These are phyloP conservation scores for Onchidella celtica DNA, from an alignment of 2,888 invertebrate genomes.

Conservation along the genomic window DNA sequence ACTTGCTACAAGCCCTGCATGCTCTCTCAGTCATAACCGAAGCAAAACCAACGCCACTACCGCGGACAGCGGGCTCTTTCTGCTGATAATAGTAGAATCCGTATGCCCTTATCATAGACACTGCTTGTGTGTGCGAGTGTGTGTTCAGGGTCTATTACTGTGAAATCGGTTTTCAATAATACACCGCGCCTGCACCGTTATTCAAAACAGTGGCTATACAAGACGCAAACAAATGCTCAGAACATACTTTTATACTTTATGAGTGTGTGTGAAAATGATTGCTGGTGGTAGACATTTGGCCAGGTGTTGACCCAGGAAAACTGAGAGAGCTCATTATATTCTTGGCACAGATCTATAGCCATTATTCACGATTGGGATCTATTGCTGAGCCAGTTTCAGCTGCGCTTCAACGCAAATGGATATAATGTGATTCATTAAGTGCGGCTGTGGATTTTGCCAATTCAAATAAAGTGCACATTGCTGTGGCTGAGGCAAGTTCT, in stretches of 20 bases:
- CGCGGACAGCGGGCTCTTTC: slow-evolving; percentile 5
- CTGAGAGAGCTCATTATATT: not conserved
- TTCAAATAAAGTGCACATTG: no score
- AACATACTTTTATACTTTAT: not conserved
- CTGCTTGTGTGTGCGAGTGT: not conserved
- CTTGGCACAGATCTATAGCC: no score
- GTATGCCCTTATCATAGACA: slow-evolving; percentile 39
- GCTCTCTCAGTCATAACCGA: slow-evolving; percentile 11
- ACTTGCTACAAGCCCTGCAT: slow-evolving; percentile 28
- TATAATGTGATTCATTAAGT: not conserved
- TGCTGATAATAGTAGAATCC: slow-evolving; percentile 42
- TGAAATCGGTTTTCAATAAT: slow-evolving; percentile 7
- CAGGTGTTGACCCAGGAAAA: slow-evolving; percentile 31
- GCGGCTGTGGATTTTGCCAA: not conserved
- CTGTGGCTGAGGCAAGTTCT: no score
- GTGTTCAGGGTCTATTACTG: slow-evolving; percentile 12
- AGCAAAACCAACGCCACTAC: slow-evolving; percentile 14
- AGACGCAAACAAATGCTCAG: not conserved
- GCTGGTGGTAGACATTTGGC: slow-evolving; percentile 11
- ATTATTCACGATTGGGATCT: not conserved
- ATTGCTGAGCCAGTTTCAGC: not conserved
- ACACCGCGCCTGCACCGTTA: not conserved
- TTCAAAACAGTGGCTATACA: not conserved
- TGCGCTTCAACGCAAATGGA: not conserved
- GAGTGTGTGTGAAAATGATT: no score